phyloP scores from a whole-genome alignment of 1,140 invertebrate genomes.

The Drosophila pectinifera region DNA sequence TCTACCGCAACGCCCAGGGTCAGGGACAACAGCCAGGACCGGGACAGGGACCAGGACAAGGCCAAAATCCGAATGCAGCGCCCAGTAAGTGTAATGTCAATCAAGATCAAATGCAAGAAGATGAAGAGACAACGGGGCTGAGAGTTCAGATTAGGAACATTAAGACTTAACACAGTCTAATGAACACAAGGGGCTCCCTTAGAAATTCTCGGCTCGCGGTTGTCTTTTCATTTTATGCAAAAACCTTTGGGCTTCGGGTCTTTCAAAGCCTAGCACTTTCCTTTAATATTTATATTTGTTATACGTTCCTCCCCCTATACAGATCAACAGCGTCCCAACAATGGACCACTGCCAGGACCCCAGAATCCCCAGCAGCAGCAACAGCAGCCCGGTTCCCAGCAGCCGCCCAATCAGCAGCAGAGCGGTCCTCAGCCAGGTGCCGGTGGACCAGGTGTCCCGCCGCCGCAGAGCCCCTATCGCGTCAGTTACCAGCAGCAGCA shows the following conservation, averaged over 20 bases:
- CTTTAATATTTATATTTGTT: too few species aligned
- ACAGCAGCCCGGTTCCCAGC: conserved; percentile 44
- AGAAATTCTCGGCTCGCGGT: too few species aligned
- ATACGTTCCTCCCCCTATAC: neutral
- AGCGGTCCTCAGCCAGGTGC: conserved; percentile 78
- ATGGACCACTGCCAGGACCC: conserved; percentile 51
- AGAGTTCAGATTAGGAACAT: too few species aligned
- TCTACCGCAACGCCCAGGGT: conserved; percentile 65
- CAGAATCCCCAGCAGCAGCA: conserved; percentile 46
- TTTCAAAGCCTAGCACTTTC: too few species aligned
- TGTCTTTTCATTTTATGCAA: too few species aligned
- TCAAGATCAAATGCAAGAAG: neutral
- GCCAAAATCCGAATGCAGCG: conserved; percentile 60
- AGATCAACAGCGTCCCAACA: conserved; percentile 79
- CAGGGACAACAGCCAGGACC: conserved; percentile 40
- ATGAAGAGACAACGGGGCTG: neutral
- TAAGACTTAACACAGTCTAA: too few species aligned
- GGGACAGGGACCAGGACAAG: conserved; percentile 52
- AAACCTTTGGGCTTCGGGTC: too few species aligned
- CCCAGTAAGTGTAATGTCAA: conserved; percentile 76
- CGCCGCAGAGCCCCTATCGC: conserved; percentile 85
- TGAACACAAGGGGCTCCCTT: too few species aligned
- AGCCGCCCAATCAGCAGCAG: conserved; percentile 84
- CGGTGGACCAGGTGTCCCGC: conserved; percentile 65
- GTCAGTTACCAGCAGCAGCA: conserved; percentile 85